Evolutionary conservation across 1,140 invertebrate genomes (phyloP), one percentile per base, ranked within the genome.

Genomic region (Yoshiicerus persimilis): DNA sequence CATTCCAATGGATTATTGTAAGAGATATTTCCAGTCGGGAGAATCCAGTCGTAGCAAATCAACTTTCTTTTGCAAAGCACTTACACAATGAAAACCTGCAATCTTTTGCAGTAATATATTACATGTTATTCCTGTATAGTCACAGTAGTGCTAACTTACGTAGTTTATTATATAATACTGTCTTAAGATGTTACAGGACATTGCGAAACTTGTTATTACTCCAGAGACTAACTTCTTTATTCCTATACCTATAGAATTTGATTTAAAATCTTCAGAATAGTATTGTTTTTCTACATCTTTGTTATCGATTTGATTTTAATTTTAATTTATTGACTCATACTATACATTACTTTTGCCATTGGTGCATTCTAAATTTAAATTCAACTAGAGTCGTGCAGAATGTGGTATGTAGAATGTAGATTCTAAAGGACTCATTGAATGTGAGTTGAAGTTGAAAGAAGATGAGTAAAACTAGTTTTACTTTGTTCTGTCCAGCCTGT

Each of bases 31-130:
- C 70, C 70, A 77, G 70, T 77, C 70, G 27, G 34, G 32, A 34
- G 70, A 77, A 77, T 34, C 70, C 70, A 77, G 70, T 77, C 70
- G 70, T 77, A 34, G 32, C 70, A 77, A 77, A 77, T 77, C 70
- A 77, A 77, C 70, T 77, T 77, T 77, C 70, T 77, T 77, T 77
- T 20, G 10, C 20, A 30, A 30, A 25, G 64, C 13, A 27, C 11
- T 70, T 25, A 25, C 23, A 70, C 23, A 30, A 70, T 70, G 25
- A 30, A 70, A 30, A 70, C 4, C 27, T 56, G 47, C 47, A 56
- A 16, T n/a, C 39, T 3, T 13, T 41, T 11, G 9, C 10, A 1
- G 9, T 41, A 41, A 13, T 1, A n/a, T 56, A n/a, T 9, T 47
- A 47, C 41, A 47, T 56, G 47, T 56, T n/a, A 11, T 56, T 56